Percentiles rank a stretch among this genome's conserved stretches.
Conservation (phyloP, 2,888 invertebrate genomes). For the Oxyscelio sp. region DNA sequence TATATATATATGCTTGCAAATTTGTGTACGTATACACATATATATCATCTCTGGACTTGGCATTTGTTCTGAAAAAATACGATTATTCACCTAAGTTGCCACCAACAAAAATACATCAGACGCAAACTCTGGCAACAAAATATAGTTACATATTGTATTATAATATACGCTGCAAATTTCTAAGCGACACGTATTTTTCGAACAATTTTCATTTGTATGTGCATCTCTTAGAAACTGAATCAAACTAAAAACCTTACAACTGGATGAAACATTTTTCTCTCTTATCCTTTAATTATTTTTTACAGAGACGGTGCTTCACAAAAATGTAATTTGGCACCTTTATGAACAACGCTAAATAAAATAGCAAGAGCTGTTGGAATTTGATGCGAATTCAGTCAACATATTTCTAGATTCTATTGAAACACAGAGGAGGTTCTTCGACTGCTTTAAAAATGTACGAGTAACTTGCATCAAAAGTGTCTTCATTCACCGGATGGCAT, state of each 20-base stretch:
- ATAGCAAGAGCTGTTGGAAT: slow-evolving; percentile 1
- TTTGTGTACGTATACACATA: slow-evolving; percentile 37
- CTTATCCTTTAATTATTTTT: not conserved
- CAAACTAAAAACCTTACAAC: not conserved
- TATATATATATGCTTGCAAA: slow-evolving; percentile 35
- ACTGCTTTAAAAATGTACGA: too few species aligned
- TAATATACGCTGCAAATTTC: slow-evolving; percentile 40
- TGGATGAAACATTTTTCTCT: not conserved
- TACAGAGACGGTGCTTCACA: slow-evolving; percentile 4
- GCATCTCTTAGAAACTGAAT: not conserved
- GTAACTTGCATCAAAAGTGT: too few species aligned
- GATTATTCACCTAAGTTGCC: slow-evolving; percentile 68
- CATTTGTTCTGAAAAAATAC: slow-evolving; percentile 70
- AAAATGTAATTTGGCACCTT: slow-evolving; percentile 50
- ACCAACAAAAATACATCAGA: slow-evolving; percentile 83
- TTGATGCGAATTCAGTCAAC: slow-evolving; percentile 47
- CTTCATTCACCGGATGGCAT: not conserved
- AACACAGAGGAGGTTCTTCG: slow-evolving; percentile 9
- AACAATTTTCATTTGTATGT: slow-evolving; percentile 3
- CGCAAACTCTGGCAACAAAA: slow-evolving; percentile 84
- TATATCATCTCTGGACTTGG: slow-evolving; percentile 69
- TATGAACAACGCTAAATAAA: slow-evolving; percentile 24
- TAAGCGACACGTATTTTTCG: slow-evolving; percentile 50
- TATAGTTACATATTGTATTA: slow-evolving; percentile 77
- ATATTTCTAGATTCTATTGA: not conserved